phyloP scores from a whole-genome alignment of 2,888 invertebrate species.

The Pseudococcus viburni region DNA sequence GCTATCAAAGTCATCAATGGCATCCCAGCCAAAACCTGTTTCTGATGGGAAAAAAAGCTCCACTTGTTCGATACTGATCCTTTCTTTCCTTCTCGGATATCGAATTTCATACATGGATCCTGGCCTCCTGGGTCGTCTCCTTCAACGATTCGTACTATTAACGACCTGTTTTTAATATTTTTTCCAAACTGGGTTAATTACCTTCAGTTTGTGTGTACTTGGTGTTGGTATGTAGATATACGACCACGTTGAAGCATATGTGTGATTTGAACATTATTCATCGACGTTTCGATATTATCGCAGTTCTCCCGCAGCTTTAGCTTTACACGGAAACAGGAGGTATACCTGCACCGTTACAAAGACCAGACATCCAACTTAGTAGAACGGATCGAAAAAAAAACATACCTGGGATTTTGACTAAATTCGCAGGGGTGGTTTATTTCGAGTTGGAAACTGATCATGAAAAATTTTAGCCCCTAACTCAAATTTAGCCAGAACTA shows the following conservation, averaged over 20 bases:
- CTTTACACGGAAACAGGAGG: no score
- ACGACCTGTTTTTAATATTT: slow-evolving; percentile 1
- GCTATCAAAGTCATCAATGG: not conserved
- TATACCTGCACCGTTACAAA: no score
- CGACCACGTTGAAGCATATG: not conserved
- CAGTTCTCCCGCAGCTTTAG: not conserved
- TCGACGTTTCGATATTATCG: not conserved
- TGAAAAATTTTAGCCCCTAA: no score
- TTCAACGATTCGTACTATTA: not conserved
- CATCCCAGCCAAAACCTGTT: not conserved
- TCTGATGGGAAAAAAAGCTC: slow-evolving; percentile 6
- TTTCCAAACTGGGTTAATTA: slow-evolving; percentile 31
- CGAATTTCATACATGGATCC: no score
- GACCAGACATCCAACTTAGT: no score
- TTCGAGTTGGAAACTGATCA: no score
- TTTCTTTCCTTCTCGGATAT: not conserved
- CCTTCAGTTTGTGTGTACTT: not conserved
- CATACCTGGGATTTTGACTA: no score
- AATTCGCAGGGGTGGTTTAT: no score
- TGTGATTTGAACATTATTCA: not conserved
- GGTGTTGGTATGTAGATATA: not conserved
- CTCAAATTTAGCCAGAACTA: no score
- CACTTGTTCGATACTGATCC: not conserved
- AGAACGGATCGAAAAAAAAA: no score
- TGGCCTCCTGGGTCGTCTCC: no score